These are phyloP conservation scores for Dicerorhinus sumatrensis DNA, from an alignment of 2,113 vertebrate species.

Conservation along the genomic window DNA sequence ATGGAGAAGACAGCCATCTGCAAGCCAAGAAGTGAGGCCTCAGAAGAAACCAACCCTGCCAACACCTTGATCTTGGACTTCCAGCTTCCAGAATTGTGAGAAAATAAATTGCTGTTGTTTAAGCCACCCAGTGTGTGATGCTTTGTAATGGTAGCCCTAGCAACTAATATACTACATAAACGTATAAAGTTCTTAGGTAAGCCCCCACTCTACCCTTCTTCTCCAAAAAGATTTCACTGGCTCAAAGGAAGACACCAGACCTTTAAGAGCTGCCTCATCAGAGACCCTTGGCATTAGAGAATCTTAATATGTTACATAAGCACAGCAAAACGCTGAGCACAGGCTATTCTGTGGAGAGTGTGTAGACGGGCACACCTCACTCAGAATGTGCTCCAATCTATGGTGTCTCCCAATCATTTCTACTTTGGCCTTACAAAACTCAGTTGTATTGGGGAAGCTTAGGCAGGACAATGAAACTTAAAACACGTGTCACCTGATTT, in stretches of 20 bases:
- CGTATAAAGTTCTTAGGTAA: background rate
- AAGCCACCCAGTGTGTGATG: background rate
- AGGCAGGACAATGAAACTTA: background rate
- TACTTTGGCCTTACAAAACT: background rate
- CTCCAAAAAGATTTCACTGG: background rate
- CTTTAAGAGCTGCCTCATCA: background rate
- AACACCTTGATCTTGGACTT: background rate
- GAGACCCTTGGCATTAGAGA: background rate
- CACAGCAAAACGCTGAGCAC: background rate
- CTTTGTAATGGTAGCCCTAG: background rate
- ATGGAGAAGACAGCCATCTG: background rate
- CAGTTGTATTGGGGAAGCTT: background rate
- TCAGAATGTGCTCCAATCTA: background rate
- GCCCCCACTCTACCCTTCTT: background rate
- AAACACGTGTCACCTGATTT: background rate
- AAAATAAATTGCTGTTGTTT: background rate
- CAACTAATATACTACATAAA: background rate
- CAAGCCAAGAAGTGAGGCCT: background rate
- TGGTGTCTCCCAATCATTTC: background rate
- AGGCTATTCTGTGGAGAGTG: background rate
- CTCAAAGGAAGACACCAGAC: conserved; percentile 14
- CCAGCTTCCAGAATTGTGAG: background rate
- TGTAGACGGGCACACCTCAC: background rate
- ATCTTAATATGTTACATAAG: background rate
- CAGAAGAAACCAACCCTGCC: background rate